phyloP scores from a whole-genome alignment of 2,888 invertebrate species.

The Sinohyriopsis cumingii region DNA sequence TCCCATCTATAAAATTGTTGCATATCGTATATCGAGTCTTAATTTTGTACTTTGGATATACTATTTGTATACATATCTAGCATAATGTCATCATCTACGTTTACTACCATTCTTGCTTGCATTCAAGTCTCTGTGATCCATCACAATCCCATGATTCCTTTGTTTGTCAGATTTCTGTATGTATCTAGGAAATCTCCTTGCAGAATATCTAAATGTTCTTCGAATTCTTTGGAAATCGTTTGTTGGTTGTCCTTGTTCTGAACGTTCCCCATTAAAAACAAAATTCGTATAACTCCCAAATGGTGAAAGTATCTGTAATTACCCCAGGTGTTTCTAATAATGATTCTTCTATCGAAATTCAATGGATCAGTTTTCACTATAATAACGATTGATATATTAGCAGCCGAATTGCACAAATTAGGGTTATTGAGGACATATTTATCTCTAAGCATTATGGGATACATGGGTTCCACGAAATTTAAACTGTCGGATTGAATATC shows the following conservation, averaged over 20 bases:
- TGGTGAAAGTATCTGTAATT: constrained; percentile 10
- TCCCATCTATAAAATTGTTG: constrained; percentile 15
- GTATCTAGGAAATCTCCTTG: constrained; percentile 36
- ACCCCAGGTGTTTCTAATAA: constrained; percentile 27
- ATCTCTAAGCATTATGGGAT: neutral
- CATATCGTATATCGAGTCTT: constrained; percentile 25
- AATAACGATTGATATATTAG: neutral
- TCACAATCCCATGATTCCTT: constrained; percentile 70
- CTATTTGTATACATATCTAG: constrained; percentile 22
- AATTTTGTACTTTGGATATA: constrained; percentile 8
- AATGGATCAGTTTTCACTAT: constrained; percentile 8
- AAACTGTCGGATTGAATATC: neutral
- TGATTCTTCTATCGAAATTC: constrained; percentile 4
- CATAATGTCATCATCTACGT: constrained; percentile 71
- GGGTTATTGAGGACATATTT: neutral
- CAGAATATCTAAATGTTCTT: constrained; percentile 17
- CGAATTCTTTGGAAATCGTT: constrained; percentile 16
- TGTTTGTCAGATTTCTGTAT: constrained; percentile 43
- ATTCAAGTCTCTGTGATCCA: constrained; percentile 70
- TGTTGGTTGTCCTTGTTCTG: constrained; percentile 1
- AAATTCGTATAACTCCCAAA: constrained; percentile 5
- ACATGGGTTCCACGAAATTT: too few relatives aligned
- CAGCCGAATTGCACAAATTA: constrained; percentile 8
- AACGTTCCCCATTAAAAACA: constrained; percentile 17
- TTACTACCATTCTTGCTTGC: constrained; percentile 67